Base-by-base conservation (phyloP, 2,113 vertebrate genomes). In the Rhagologus leucostigma region DNA sequence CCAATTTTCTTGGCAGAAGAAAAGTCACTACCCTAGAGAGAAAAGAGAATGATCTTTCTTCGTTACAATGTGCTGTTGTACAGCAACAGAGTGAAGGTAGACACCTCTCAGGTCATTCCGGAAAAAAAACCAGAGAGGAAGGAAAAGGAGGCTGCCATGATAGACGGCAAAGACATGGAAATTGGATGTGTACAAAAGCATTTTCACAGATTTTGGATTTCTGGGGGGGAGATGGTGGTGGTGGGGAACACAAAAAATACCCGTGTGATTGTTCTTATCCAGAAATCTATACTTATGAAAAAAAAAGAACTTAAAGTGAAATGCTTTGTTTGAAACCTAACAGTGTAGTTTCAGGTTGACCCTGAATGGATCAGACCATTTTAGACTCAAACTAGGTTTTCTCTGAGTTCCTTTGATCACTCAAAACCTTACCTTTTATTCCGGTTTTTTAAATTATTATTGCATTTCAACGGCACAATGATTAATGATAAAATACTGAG, bases 181-280 rank as follows among this genome's bases (percentile, higher is more conserved):
- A 59, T 1, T 52, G 22, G 24, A 33, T 56, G 17, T 56, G 14
- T 24, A 44, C n/a, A 68, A 49, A 85, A 63, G 0, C 2, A 67
- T 76, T 71, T 92, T 26, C 12, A 59, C 2, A 13, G 14, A 1
- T 18, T 86, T 63, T 41, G 30, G 7, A 46, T 46, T 64, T 75
- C 6, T 60, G 7, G 1, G 0, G 4, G 3, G 2, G 20, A 11
- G 20, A 13, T 2, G 3, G 9, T 10, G 3, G 2, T 21, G 23
- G 5, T 2, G 6, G 6, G 11, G 11, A 50, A 50, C 1, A 5
- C 14, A 23, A 3, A 0, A 55, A 69, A 52, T 18, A 55, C 11
- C 11, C 4, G 1, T 16, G 13, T 44, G 8, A 27, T 7, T 69
- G 8, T 42, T 84, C 39, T 68, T 59, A 60, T 13, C 6, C 27